Conservation (phyloP, 2,797 vertebrate species). For the Muraenolepis orangiensis region DNA sequence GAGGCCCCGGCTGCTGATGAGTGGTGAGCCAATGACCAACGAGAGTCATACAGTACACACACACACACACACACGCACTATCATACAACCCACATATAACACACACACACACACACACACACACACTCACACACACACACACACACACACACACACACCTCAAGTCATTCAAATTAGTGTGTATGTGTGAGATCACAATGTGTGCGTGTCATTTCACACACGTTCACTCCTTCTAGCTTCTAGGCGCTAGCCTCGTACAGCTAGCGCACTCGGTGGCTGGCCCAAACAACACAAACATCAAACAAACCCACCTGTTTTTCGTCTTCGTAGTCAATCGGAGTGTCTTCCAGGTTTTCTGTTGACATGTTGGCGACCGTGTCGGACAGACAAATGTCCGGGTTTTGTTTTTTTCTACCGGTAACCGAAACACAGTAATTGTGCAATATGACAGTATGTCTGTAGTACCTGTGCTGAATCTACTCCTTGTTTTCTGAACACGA, state of each 20-base stretch:
- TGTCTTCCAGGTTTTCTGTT: constrained; percentile 75
- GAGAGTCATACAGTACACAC: constrained; percentile 7
- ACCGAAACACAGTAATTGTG: constrained; percentile 11
- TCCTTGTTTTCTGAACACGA: constrained; percentile 59
- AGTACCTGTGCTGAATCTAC: constrained; percentile 52
- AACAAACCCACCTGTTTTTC: constrained; percentile 80
- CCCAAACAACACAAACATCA: constrained; percentile 46
- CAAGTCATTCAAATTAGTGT: not conserved
- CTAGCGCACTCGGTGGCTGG: constrained; percentile 49
- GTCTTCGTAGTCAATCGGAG: constrained; percentile 73
- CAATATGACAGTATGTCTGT: constrained; percentile 26
- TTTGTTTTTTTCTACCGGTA: constrained; percentile 16
- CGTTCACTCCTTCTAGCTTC: constrained; percentile 37
- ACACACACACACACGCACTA: not conserved
- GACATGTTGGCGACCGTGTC: constrained; percentile 62
- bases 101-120: not conserved
- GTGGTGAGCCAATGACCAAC: constrained; percentile 58
- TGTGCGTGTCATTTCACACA: not conserved
- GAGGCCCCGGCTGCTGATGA: constrained; percentile 53
- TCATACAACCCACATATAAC: not conserved
- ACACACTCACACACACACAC: not conserved
- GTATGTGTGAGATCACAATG: not conserved
- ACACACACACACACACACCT: not conserved
- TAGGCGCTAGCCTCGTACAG: constrained; percentile 43
- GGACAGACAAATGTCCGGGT: constrained; percentile 36